These are phyloP conservation scores for Struthidea cinerea DNA, from an alignment of 2,113 vertebrate genomes.

Conservation along the genomic window DNA sequence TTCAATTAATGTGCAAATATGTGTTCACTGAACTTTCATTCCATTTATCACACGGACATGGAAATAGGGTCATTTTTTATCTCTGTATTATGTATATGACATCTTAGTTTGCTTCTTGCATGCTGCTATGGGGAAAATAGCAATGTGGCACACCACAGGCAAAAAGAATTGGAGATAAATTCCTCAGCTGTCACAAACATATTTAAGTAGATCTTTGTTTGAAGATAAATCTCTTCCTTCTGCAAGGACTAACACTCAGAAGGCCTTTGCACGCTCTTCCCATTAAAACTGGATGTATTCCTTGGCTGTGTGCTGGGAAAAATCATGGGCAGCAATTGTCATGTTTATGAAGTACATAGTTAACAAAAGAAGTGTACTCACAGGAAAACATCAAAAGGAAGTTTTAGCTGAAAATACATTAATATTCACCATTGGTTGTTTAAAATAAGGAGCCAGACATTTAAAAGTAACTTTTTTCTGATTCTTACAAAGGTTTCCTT, in stretches of 20 bases:
- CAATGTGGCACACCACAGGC: conserved; percentile 54
- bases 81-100: conserved; percentile 78
- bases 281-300: conserved; percentile 51
- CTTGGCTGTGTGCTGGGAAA: conserved; percentile 32
- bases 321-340: conserved; percentile 43
- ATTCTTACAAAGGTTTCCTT: not conserved
- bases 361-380: conserved; percentile 17
- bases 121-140: conserved; percentile 66
- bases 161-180: conserved; percentile 73
- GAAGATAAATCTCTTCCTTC: conserved; percentile 69
- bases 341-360: conserved; percentile 39
- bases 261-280: conserved; percentile 26
- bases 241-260: conserved; percentile 60
- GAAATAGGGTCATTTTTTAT: conserved; percentile 80
- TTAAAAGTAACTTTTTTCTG: not conserved
- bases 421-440: not conserved
- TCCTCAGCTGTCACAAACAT: conserved; percentile 69
- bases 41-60: conserved; percentile 74
- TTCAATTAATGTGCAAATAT: conserved; percentile 81
- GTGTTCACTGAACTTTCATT: conserved; percentile 71
- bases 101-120: conserved; percentile 70
- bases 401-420: not conserved
- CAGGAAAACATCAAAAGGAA: conserved; percentile 10
- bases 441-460: not conserved
- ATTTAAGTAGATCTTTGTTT: conserved; percentile 70